phyloP scores from a whole-genome alignment of 2,888 invertebrate genomes.

The Dynastes tityus region DNA sequence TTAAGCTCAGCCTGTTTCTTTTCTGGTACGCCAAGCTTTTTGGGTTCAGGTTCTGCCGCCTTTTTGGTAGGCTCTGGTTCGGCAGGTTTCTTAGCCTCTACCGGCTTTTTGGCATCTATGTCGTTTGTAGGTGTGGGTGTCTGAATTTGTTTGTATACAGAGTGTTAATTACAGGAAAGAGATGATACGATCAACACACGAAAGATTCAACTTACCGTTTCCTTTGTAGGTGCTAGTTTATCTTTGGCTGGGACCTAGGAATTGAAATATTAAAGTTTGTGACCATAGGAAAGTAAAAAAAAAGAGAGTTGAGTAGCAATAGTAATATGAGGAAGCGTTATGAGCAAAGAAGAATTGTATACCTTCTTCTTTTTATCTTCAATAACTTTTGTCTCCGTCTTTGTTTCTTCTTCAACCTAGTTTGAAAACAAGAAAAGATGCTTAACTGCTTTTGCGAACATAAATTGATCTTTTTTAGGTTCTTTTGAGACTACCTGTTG shows the following conservation, averaged over 20 bases:
- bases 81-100: constrained; percentile 62
- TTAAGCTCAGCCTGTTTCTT: constrained; percentile 57
- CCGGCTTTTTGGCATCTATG: constrained; percentile 55
- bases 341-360: constrained; percentile 48
- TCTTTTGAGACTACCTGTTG: constrained; percentile 61
- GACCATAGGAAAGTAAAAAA: constrained; percentile 20
- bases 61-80: constrained; percentile 59
- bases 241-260: constrained; percentile 59
- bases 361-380: constrained; percentile 69
- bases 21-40: constrained; percentile 63
- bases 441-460: constrained; percentile 36
- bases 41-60: constrained; percentile 66
- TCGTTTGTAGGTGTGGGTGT: constrained; percentile 60
- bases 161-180: constrained; percentile 26
- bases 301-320: neutral
- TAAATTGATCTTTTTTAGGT: neutral
- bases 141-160: constrained; percentile 49
- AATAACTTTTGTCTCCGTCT: constrained; percentile 69
- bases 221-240: constrained; percentile 64
- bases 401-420: constrained; percentile 70
- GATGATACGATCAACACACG: neutral
- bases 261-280: constrained; percentile 45
- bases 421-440: constrained; percentile 46
- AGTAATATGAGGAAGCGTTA: constrained; percentile 10
- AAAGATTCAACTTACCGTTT: constrained; percentile 64